Evolutionary conservation across 2,888 invertebrate species (phyloP).

Genomic region (Ferdinandea cuprea): DNA sequence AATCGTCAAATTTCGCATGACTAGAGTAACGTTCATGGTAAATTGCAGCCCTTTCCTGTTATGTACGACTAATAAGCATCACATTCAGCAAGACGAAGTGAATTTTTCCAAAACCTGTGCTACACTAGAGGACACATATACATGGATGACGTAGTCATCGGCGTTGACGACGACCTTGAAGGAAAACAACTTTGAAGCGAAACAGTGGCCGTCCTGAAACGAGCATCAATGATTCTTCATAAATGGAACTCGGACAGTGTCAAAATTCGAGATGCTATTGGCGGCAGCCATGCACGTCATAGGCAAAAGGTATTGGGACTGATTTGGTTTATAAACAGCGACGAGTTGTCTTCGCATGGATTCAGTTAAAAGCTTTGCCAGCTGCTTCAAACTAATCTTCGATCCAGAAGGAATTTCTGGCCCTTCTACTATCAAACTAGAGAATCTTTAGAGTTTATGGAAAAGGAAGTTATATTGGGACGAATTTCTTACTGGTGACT

Average conservation of each 20-base stretch:
- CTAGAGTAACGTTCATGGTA: conserved; percentile 4
- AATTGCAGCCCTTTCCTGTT: conserved; percentile 7
- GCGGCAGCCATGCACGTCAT: not conserved
- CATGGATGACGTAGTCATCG: conserved; percentile 20
- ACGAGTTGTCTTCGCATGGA: too few relatives aligned
- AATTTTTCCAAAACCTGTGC: conserved; percentile 17
- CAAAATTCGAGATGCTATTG: conserved; percentile 4
- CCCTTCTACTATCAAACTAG: conserved; percentile 15
- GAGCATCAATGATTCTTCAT: too few relatives aligned
- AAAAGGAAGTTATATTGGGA: conserved; percentile 17
- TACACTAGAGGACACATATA: conserved; percentile 18
- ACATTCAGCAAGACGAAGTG: too few relatives aligned
- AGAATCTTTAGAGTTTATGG: conserved; percentile 22
- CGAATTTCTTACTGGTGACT: conserved; percentile 1
- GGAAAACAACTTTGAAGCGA: too few relatives aligned
- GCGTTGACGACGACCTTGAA: conserved; percentile 1
- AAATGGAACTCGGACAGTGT: conserved; percentile 27
- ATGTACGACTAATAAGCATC: conserved; percentile 1
- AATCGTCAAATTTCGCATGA: not conserved
- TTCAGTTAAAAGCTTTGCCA: conserved; percentile 5
- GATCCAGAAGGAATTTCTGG: conserved; percentile 11
- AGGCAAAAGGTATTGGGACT: conserved; percentile 19
- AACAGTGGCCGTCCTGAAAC: too few relatives aligned
- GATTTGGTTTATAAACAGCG: not conserved
- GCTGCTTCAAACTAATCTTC: conserved; percentile 6